Conservation (phyloP, 2,888 invertebrate genomes). For the Branchinecta sandiegonensis region DNA sequence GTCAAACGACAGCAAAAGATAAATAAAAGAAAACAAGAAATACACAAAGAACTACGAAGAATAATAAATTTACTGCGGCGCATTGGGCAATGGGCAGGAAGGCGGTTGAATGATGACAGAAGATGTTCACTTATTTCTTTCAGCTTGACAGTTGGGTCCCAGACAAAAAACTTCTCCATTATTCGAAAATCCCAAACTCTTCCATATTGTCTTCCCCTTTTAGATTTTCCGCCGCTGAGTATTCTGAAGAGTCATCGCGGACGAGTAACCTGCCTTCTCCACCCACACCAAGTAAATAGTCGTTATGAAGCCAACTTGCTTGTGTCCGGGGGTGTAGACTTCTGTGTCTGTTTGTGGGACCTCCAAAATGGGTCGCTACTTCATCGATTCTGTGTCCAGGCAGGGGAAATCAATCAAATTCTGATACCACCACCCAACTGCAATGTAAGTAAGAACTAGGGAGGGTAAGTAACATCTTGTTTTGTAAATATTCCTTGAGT, state of each 20-base stretch:
- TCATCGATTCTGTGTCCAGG: slow-evolving; percentile 93
- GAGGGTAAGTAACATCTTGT: no score
- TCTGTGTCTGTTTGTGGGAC: slow-evolving; percentile 94
- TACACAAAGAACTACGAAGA: no score
- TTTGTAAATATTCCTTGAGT: no score
- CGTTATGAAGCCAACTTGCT: slow-evolving; percentile 75
- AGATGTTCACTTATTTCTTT: no score
- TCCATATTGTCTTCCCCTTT: slow-evolving; percentile 23
- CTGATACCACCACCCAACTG: slow-evolving; percentile 85
- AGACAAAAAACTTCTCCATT: no score
- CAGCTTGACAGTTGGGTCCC: no score
- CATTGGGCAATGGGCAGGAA: no score
- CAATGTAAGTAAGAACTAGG: slow-evolving; percentile 42
- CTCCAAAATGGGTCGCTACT: slow-evolving; percentile 71
- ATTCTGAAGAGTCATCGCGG: slow-evolving; percentile 77
- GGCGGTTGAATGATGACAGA: no score
- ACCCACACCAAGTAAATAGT: slow-evolving; percentile 77
- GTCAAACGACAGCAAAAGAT: no score
- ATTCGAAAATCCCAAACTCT: no score
- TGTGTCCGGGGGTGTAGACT: slow-evolving; percentile 95
- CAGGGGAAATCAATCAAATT: slow-evolving; percentile 88
- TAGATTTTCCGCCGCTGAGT: slow-evolving; percentile 82
- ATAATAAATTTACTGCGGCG: no score
- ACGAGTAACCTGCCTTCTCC: slow-evolving; percentile 81
- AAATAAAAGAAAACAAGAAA: no score